Conservation (phyloP, 23 tunicate genomes). For the Styela plicata region DNA sequence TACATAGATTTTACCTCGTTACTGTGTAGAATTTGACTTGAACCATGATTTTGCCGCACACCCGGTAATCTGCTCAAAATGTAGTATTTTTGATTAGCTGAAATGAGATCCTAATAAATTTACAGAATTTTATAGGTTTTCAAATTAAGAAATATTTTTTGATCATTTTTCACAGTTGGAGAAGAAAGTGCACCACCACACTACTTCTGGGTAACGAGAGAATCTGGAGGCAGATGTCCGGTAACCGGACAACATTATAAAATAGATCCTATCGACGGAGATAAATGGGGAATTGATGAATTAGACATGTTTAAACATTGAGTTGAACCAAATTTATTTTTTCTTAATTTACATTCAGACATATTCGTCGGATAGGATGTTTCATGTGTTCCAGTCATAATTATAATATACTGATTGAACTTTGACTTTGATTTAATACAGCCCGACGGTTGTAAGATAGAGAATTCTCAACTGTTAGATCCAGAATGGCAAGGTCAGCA, state of each 20-base stretch:
- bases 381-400: neutral
- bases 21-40: no score
- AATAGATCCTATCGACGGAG: slow-evolving; percentile 51
- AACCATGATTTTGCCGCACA: no score
- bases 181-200: slow-evolving; percentile 46
- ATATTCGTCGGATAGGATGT: neutral
- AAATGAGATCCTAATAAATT: no score
- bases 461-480: no score
- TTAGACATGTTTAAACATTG: slow-evolving; percentile 17
- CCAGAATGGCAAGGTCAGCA: no score
- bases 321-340: neutral
- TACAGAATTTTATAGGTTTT: no score
- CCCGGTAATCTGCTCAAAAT: no score
- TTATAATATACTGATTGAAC: neutral
- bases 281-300: slow-evolving; percentile 73
- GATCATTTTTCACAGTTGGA: slow-evolving; percentile 15
- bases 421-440: no score
- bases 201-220: slow-evolving; percentile 69
- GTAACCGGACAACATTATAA: slow-evolving; percentile 67
- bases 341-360: neutral
- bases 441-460: no score
- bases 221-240: slow-evolving; percentile 80
- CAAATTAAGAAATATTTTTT: no score
- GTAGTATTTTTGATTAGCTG: no score
- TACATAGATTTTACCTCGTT: no score